These are phyloP conservation scores for Mormyrus lacerda DNA, from an alignment of 2,113 vertebrate species.

Conservation along the genomic window DNA sequence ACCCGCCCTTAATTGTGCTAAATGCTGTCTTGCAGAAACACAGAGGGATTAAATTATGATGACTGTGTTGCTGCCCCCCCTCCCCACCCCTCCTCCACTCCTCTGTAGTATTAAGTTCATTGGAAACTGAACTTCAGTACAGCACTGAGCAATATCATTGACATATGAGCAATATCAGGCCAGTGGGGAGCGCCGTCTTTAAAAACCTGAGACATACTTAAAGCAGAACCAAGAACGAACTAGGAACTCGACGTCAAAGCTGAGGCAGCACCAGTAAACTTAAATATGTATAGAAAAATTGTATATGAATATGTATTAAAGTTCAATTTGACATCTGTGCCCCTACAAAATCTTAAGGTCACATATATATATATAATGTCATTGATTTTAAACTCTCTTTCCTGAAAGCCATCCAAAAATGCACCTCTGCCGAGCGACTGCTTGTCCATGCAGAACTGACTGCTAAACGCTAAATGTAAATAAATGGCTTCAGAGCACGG, in stretches of 20 bases:
- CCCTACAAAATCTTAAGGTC: background rate
- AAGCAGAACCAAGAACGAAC: background rate
- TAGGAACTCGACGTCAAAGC: background rate
- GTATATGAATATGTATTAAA: background rate
- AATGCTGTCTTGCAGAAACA: background rate
- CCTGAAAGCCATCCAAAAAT: background rate
- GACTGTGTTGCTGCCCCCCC: background rate
- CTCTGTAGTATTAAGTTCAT: constrained; percentile 27
- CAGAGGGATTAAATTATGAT: background rate
- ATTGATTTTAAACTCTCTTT: background rate
- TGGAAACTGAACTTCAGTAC: constrained; percentile 20
- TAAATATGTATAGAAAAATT: background rate
- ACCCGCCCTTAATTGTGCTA: background rate
- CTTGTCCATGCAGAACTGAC: background rate
- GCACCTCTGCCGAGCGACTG: background rate
- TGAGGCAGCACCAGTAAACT: no score
- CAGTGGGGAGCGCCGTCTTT: background rate
- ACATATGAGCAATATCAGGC: background rate
- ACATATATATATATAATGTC: background rate
- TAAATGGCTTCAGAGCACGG: background rate
- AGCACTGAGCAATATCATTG: background rate
- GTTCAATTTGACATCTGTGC: background rate
- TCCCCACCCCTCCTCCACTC: background rate
- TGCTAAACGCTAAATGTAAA: background rate
- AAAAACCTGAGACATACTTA: background rate